phyloP scores from a whole-genome alignment of 2,113 vertebrate genomes.

The Bubo blakistoni region DNA sequence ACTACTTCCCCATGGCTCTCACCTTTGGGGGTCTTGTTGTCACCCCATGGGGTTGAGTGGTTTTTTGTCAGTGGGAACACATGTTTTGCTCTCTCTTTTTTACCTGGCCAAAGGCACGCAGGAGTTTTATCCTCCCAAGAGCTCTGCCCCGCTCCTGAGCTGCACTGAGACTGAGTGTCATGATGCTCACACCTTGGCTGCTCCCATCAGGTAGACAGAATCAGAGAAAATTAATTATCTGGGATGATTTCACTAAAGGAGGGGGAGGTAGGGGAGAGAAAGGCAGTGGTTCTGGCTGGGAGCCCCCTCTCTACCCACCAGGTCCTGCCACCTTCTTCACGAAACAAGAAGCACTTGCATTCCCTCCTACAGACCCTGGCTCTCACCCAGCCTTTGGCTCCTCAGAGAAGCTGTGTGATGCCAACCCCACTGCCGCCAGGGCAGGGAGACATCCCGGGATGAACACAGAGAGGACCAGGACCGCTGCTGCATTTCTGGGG shows the following conservation, averaged over 20 bases:
- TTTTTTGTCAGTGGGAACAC: not conserved
- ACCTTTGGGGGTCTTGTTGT: not conserved
- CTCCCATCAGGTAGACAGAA: not conserved
- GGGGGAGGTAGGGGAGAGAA: not conserved
- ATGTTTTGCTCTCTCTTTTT: not conserved
- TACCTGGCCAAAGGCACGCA: rapidly evolving
- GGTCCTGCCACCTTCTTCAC: not conserved
- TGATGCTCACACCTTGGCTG: not conserved
- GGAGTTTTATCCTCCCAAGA: not conserved
- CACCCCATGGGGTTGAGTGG: rapidly evolving
- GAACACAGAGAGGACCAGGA: not conserved
- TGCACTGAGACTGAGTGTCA: not conserved
- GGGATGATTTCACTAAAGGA: not conserved
- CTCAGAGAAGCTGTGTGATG: not conserved
- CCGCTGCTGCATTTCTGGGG: not conserved
- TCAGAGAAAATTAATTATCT: not conserved
- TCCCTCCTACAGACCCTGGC: not conserved
- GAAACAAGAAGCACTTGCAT: not conserved
- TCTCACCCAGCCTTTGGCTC: not conserved
- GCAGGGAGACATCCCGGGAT: not conserved
- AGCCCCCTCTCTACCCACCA: not conserved
- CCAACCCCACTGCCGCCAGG: rapidly evolving
- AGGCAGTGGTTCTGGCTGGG: not conserved
- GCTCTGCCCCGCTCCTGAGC: not conserved
- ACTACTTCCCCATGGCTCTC: not conserved